phyloP scores from a whole-genome alignment of 2,113 vertebrate species.

The Pavo muticus region DNA sequence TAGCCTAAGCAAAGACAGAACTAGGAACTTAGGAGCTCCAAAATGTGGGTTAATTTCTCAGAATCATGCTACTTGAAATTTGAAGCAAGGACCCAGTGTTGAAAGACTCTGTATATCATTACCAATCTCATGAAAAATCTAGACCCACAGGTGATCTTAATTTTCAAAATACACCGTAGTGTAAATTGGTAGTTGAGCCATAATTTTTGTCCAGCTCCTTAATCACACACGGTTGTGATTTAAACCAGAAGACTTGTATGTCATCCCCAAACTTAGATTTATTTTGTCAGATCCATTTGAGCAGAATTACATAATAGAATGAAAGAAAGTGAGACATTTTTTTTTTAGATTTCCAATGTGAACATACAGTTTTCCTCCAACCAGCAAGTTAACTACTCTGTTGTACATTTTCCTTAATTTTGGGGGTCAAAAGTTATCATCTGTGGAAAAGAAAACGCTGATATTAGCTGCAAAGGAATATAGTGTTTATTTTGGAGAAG shows the following conservation, averaged over 20 bases:
- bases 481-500: neutral
- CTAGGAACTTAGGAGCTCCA: neutral
- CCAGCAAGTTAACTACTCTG: neutral
- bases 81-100: neutral
- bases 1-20: neutral
- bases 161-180: neutral
- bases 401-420: neutral
- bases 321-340: neutral
- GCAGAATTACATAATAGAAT: neutral
- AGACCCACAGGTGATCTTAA: neutral
- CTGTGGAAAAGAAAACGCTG: neutral
- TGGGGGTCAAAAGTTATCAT: neutral
- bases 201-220: neutral
- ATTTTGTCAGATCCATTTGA: neutral
- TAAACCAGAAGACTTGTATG: neutral
- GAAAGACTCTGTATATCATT: slow-evolving; percentile 68
- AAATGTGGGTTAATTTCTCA: neutral
- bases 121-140: slow-evolving; percentile 21
- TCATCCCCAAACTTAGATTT: neutral
- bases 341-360: neutral
- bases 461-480: neutral
- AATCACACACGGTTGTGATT: neutral
- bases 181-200: neutral
- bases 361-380: neutral
- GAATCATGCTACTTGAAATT: neutral